Evolutionary conservation across 2,888 invertebrate genomes (phyloP).

Genomic region (Micropterix aruncella): DNA sequence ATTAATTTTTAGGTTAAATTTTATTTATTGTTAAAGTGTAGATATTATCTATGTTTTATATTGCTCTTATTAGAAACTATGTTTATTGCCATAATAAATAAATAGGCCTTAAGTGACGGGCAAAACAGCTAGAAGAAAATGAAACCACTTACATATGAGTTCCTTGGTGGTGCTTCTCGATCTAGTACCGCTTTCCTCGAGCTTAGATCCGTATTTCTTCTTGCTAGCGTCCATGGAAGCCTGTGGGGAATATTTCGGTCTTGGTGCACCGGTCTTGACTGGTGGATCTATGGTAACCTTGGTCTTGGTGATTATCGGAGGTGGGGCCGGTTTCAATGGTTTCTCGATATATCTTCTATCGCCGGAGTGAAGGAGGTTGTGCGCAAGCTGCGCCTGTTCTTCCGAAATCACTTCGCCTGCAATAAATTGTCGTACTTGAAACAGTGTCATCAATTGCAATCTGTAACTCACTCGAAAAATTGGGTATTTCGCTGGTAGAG

Average conservation of each 20-base stretch:
- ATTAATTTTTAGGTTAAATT: too few relatives aligned
- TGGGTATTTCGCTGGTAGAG: too few relatives aligned
- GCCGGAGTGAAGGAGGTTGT: conserved; percentile 81
- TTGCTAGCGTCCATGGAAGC: conserved; percentile 28
- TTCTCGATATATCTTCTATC: conserved; percentile 82
- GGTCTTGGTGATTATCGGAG: conserved; percentile 53
- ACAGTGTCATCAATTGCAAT: not conserved
- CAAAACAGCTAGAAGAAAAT: too few relatives aligned
- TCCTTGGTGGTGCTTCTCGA: conserved; percentile 86
- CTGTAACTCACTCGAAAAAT: not conserved
- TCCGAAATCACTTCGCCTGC: conserved; percentile 62
- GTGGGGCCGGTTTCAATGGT: conserved; percentile 65
- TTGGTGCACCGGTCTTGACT: conserved; percentile 22
- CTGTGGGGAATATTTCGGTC: conserved; percentile 34
- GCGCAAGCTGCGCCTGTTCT: conserved; percentile 72
- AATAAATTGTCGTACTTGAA: too few relatives aligned
- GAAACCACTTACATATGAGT: conserved; percentile 66
- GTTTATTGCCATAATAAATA: too few relatives aligned
- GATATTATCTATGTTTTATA: too few relatives aligned
- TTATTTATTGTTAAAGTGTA: too few relatives aligned
- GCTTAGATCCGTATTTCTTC: conserved; percentile 35
- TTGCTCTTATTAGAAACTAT: too few relatives aligned
- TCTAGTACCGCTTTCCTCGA: conserved; percentile 71
- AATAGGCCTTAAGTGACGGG: too few relatives aligned
- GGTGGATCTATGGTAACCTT: conserved; percentile 39